These are phyloP conservation scores for Aphaenogaster rudis DNA, from an alignment of 1,140 invertebrate species.

Conservation along the genomic window DNA sequence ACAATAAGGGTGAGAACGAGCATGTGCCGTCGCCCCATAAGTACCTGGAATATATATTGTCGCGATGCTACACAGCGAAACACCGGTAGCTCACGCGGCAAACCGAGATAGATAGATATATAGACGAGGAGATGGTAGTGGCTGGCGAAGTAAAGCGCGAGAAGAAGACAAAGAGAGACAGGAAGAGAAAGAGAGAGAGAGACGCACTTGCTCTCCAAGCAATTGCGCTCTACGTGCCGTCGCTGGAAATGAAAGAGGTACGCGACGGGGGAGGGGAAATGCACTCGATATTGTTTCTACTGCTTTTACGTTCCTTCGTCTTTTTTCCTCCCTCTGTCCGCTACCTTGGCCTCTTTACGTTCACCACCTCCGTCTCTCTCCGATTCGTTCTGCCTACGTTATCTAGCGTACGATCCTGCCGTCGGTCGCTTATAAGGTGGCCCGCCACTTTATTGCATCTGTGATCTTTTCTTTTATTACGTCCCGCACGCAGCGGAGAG, in stretches of 20 bases:
- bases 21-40: conserved; percentile 73
- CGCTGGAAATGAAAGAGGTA: conserved; percentile 68
- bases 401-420: conserved; percentile 38
- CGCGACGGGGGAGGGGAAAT: not conserved
- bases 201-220: conserved; percentile 23
- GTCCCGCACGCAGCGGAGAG: conserved; percentile 55
- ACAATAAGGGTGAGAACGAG: conserved; percentile 81
- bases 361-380: not conserved
- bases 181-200: conserved; percentile 21
- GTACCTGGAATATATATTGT: conserved; percentile 66
- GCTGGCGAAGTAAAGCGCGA: conserved; percentile 37
- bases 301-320: conserved; percentile 43
- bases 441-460: conserved; percentile 69
- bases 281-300: conserved; percentile 71
- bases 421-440: conserved; percentile 56
- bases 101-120: conserved; percentile 51
- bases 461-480: conserved; percentile 72
- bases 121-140: conserved; percentile 24
- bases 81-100: conserved; percentile 53
- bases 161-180: conserved; percentile 17
- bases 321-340: conserved; percentile 4
- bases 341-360: conserved; percentile 59
- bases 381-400: conserved; percentile 51
- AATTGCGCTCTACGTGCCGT: conserved; percentile 67
- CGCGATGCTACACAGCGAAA: conserved; percentile 60